Evolutionary conservation across 2,888 invertebrate species (phyloP).

Genomic region (Cephus sareptanus): DNA sequence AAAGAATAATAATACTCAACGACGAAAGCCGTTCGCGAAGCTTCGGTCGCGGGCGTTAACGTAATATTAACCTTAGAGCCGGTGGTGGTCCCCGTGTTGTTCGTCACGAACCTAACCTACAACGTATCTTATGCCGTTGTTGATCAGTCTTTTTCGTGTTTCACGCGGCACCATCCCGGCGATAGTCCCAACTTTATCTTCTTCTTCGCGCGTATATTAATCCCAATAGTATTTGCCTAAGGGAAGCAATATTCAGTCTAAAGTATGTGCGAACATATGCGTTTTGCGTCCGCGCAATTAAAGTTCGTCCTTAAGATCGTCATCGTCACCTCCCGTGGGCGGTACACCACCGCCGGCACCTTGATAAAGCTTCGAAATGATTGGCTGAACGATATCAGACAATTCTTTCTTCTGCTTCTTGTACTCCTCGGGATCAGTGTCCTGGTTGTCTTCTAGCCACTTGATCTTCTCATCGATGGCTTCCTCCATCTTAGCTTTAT

Average conservation of each 20-base stretch:
- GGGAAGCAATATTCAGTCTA: conserved; percentile 57
- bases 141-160: conserved; percentile 10
- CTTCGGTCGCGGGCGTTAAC: conserved; percentile 4
- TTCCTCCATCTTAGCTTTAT: conserved; percentile 94
- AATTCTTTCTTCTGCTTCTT: conserved; percentile 95
- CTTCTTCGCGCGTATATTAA: conserved; percentile 27
- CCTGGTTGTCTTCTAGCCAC: conserved; percentile 96
- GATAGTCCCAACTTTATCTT: conserved; percentile 14
- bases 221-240: conserved; percentile 47
- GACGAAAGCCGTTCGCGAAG: conserved; percentile 33
- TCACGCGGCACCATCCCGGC: conserved; percentile 7
- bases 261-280: conserved; percentile 34
- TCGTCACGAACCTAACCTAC: not conserved
- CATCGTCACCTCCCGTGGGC: conserved; percentile 74
- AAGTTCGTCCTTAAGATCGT: conserved; percentile 79
- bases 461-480: conserved; percentile 97
- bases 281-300: conserved; percentile 80
- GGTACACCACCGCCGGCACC: conserved; percentile 84
- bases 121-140: not conserved
- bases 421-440: conserved; percentile 91
- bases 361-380: conserved; percentile 96
- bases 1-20: conserved; percentile 31
- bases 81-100: not conserved
- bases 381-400: conserved; percentile 95
- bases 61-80: not conserved